Percentiles rank a stretch among this genome's conserved stretches.
These are phyloP conservation scores for Typhlomys cinereus DNA, from an alignment of 2,113 vertebrate species.

Conservation along the genomic window DNA sequence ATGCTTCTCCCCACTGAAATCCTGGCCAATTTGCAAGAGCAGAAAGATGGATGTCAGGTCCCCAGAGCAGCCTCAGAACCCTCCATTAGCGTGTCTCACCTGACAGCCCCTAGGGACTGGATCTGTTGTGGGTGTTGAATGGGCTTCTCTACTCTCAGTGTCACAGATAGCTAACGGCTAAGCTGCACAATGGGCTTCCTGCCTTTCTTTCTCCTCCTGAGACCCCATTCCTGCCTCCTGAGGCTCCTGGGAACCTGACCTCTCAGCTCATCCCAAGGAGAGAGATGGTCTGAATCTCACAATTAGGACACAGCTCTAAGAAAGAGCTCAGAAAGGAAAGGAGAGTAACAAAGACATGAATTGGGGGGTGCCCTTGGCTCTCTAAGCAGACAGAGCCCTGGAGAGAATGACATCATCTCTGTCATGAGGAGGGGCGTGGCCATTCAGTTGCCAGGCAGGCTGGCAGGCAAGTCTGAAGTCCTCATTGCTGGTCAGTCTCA, in stretches of 20 bases:
- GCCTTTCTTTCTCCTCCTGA: background rate
- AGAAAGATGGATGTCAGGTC: background rate
- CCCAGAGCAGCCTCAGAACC: background rate
- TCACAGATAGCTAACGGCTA: too few relatives aligned
- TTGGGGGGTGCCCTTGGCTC: background rate
- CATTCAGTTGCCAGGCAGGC: background rate
- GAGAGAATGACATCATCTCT: background rate
- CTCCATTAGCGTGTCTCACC: background rate
- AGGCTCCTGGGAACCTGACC: slow-evolving; percentile 21
- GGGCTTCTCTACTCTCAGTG: background rate
- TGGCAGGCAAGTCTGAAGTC: background rate
- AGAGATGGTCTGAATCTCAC: background rate
- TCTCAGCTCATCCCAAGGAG: background rate
- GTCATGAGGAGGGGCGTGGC: background rate
- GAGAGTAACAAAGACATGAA: background rate
- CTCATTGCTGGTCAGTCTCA: background rate
- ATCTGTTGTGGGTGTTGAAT: background rate
- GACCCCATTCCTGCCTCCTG: background rate
- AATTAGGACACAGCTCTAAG: too few relatives aligned
- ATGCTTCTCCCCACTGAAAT: background rate
- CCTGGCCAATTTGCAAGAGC: background rate
- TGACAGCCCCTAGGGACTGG: background rate
- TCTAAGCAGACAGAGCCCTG: background rate
- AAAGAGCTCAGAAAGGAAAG: background rate
- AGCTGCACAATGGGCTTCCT: background rate